Evolutionary conservation across 2,113 vertebrate genomes (phyloP).

Genomic region (Zosterops lateralis): DNA sequence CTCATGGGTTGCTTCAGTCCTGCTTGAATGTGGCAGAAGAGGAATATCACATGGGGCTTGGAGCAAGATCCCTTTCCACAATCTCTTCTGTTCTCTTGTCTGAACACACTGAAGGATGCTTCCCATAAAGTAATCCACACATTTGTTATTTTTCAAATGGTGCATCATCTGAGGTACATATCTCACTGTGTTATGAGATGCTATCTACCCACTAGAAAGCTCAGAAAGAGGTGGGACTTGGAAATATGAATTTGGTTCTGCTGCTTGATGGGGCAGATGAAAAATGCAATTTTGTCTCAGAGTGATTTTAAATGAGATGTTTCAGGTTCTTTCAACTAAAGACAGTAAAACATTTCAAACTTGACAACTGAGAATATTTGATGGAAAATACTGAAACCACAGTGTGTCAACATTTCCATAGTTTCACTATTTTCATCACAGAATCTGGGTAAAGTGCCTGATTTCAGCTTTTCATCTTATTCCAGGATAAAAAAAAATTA

Average conservation of each 20-base stretch:
- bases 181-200: background rate
- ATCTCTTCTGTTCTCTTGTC: background rate
- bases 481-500: background rate
- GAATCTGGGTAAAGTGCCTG: background rate
- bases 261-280: background rate
- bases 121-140: background rate
- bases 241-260: background rate
- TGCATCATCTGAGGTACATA: background rate
- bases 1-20: background rate
- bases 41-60: rapidly evolving
- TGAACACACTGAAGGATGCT: background rate
- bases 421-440: background rate
- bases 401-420: background rate
- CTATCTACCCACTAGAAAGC: background rate
- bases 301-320: background rate
- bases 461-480: background rate
- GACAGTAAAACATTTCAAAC: background rate
- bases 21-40: rapidly evolving
- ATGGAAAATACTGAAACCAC: background rate
- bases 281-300: background rate
- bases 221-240: background rate
- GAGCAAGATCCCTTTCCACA: background rate
- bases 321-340: background rate
- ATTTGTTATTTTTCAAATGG: background rate
- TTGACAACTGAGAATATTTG: background rate